phyloP scores from a whole-genome alignment of 2,888 invertebrate genomes.

The Euplagia quadripunctaria region DNA sequence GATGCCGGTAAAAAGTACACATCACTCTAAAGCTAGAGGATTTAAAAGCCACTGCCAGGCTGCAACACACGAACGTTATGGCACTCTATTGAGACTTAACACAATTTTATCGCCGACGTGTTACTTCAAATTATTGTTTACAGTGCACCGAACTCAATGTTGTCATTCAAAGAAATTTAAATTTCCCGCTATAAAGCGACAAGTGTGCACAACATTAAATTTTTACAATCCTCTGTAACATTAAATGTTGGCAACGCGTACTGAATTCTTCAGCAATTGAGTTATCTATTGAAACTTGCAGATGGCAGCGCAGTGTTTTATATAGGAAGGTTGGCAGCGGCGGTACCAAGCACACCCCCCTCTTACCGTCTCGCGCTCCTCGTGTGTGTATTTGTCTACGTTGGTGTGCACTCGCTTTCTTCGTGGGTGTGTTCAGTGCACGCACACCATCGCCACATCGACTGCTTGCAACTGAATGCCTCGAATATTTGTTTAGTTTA shows the following conservation, averaged over 20 bases:
- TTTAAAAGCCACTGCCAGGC: constrained; percentile 32
- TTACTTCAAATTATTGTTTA: constrained; percentile 50
- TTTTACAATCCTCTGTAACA: constrained; percentile 64
- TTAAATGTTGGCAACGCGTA: constrained; percentile 80
- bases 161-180: constrained; percentile 66
- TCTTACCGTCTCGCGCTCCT: constrained; percentile 53
- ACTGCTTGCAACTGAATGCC: constrained; percentile 64
- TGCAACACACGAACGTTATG: constrained; percentile 49
- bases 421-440: constrained; percentile 56
- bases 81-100: constrained; percentile 66
- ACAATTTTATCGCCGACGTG: constrained; percentile 64
- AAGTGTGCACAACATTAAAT: constrained; percentile 77
- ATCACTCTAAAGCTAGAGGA: constrained; percentile 62
- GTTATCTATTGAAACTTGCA: constrained; percentile 87
- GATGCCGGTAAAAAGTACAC: constrained; percentile 69
- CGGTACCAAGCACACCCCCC: constrained; percentile 61
- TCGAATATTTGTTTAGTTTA: constrained; percentile 58
- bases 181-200: constrained; percentile 73
- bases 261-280: constrained; percentile 80
- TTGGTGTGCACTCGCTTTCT: constrained; percentile 40
- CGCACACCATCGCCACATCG: constrained; percentile 53
- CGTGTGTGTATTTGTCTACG: constrained; percentile 15
- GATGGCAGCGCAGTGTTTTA: constrained; percentile 86
- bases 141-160: constrained; percentile 50
- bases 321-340: constrained; percentile 75